These are phyloP conservation scores for Orius laevigatus DNA, from an alignment of 1,140 invertebrate species.

Conservation along the genomic window DNA sequence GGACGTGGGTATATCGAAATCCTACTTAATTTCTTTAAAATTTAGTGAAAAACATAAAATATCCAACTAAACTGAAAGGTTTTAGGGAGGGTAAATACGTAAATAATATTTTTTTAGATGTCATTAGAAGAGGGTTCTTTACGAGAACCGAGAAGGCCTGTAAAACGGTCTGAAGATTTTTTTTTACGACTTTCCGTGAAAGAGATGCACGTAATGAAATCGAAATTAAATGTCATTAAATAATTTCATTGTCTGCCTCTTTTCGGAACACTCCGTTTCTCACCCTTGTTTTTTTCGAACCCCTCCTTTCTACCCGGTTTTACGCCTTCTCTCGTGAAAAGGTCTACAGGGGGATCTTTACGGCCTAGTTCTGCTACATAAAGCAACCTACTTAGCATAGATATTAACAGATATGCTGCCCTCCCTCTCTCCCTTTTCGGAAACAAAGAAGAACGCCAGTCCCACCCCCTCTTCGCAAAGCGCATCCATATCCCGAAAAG, in stretches of 20 bases:
- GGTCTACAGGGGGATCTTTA: slow-evolving; percentile 1
- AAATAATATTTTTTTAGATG: too few relatives aligned
- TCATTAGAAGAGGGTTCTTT: too few relatives aligned
- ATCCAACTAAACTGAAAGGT: too few relatives aligned
- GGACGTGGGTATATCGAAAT: too few relatives aligned
- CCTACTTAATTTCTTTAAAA: too few relatives aligned
- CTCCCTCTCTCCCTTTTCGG: neutral
- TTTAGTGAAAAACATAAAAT: too few relatives aligned
- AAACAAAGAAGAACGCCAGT: neutral
- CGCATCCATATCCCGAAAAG: neutral
- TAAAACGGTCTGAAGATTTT: neutral
- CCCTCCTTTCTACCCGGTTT: neutral
- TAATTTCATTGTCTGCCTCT: slow-evolving; percentile 12
- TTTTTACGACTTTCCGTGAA: slow-evolving; percentile 5
- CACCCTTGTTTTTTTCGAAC: neutral
- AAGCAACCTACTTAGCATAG: slow-evolving; percentile 15
- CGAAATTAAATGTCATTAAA: slow-evolving; percentile 16
- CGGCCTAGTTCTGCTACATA: slow-evolving; percentile 12
- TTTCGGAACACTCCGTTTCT: neutral
- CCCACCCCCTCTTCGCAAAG: too few relatives aligned
- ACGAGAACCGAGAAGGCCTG: too few relatives aligned
- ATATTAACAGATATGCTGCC: slow-evolving; percentile 14
- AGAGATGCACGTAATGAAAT: slow-evolving; percentile 13
- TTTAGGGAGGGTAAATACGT: too few relatives aligned
- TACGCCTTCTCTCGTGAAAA: neutral